Conservation (phyloP, 1,140 invertebrate genomes). For the Scaptomyza hsui region DNA sequence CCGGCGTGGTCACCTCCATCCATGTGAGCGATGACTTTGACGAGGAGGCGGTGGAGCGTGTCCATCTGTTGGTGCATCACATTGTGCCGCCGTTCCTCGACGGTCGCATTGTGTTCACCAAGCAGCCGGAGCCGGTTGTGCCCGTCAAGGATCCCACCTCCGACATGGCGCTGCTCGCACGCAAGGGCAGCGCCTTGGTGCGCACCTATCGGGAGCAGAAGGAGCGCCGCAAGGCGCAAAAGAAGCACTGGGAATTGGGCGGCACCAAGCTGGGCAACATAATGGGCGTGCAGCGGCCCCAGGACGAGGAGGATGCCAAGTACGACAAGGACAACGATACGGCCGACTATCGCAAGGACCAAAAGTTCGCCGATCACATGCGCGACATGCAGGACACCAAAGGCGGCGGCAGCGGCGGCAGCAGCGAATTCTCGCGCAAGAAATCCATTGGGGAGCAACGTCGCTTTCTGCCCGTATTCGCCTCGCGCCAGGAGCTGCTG, state of each 20-base stretch:
- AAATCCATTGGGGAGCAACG: conserved; percentile 95
- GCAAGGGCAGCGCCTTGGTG: conserved; percentile 97
- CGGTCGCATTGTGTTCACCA: conserved; percentile 99
- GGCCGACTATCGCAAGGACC: conserved; percentile 92
- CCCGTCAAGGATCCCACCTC: conserved; percentile 96
- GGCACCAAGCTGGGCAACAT: conserved; percentile 98
- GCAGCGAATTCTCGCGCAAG: conserved; percentile 95
- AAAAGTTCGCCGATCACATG: conserved; percentile 99
- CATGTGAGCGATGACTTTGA: conserved; percentile 97
- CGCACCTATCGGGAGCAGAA: conserved; percentile 97
- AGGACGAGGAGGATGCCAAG: conserved; percentile 89
- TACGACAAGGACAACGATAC: conserved; percentile 86
- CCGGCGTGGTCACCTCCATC: conserved; percentile 95
- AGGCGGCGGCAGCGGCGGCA: conserved; percentile 90
- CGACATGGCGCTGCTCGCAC: conserved; percentile 98
- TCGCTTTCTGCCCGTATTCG: conserved; percentile 97
- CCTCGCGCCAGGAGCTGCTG: conserved; percentile 95
- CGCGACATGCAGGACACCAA: conserved; percentile 85
- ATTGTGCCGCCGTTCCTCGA: conserved; percentile 99
- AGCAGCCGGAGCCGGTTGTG: conserved; percentile 98
- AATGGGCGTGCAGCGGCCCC: conserved; percentile 95
- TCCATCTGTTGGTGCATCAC: conserved; percentile 98
- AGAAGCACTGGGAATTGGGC: conserved; percentile 99
- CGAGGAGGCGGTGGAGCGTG: conserved; percentile 95
- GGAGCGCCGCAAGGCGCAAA: conserved; percentile 97